Base-by-base conservation (phyloP, 2,113 vertebrate species). In the Phrynocephalus versicolor region DNA sequence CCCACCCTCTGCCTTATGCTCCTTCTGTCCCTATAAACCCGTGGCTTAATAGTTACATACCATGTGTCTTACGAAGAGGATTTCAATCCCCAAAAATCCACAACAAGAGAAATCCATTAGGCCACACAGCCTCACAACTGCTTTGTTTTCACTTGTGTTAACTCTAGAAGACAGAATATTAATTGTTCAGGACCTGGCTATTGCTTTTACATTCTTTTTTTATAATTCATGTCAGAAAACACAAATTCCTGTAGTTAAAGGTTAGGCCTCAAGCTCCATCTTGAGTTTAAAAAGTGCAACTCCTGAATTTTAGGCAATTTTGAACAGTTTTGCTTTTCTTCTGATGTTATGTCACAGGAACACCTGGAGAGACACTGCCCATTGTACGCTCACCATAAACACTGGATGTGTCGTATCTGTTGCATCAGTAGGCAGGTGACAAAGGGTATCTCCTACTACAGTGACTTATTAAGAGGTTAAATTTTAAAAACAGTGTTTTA, bases 381-480 rank as follows among this genome's bases (percentile, higher is more conserved):
- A 78, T 90, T 89, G 65, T 82, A 78, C 51, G 87, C 83, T 88
- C 90, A 85, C 51, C 67, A 88, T 88, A 85, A 86, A 75, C 10
- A n/a, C 79, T 60, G 67, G 35, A 69, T 2, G 16, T 37, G 2
- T 62, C 75, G 39, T 13, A 1, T 39, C 39, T 27, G 27, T 69
- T 39, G 55, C 5, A 21, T 45, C 39, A 39, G 72, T 23, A 82
- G 73, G 74, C 41, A 2, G 2, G 0, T 82, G 4, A 1, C 64
- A 39, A 19, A 51, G 65, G 91, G 37, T 25, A 77, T 70, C 79
- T n/a, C n/a, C 55, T 76, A 41, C 79, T 81, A 1, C 1, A n/a
- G 0, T 83, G 69, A 89, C 7, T 86, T 79, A 73, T 91, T 55
- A 79, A 89, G 82, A 1, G 0, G 58, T 51, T 86, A 37, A 23